A percentile compares a stretch with the other conserved stretches of the same genome.
phyloP scores from a whole-genome alignment of 1,140 invertebrate species.

The Camponotus vicinus region DNA sequence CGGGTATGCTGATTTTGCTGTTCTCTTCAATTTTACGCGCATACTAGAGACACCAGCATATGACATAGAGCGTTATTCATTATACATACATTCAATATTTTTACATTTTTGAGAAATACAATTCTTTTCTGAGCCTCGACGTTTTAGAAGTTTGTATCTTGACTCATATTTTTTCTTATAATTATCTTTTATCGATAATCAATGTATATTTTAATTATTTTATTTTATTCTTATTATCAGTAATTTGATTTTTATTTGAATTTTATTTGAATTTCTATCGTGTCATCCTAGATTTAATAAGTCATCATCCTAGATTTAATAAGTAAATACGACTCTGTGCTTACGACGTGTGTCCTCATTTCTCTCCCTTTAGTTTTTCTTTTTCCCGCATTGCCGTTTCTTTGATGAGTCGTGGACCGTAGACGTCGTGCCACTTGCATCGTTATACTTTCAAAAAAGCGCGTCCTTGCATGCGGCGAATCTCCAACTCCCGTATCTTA shows the following conservation, averaged over 20 bases:
- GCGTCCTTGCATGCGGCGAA: constrained; percentile 30
- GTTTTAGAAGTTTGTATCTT: not conserved
- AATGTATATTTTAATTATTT: constrained; percentile 18
- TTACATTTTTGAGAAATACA: constrained; percentile 14
- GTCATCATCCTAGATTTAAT: not conserved
- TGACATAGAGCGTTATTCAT: not conserved
- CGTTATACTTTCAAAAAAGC: constrained; percentile 54
- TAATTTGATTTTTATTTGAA: constrained; percentile 14
- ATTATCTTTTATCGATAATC: not conserved
- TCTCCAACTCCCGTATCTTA: not conserved
- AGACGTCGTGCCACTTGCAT: constrained; percentile 19
- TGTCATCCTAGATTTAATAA: no score
- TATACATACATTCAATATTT: constrained; percentile 7
- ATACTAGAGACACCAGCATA: not conserved
- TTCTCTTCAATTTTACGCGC: constrained; percentile 23
- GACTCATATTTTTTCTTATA: not conserved
- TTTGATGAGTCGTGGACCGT: constrained; percentile 43
- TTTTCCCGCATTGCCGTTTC: constrained; percentile 26
- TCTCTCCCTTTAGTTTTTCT: constrained; percentile 53
- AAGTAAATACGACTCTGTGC: constrained; percentile 7
- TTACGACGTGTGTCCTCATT: constrained; percentile 29
- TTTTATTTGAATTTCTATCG: not conserved
- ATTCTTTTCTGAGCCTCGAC: not conserved
- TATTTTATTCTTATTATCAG: not conserved
- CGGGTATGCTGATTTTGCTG: constrained; percentile 33